Evolutionary conservation across 2,888 invertebrate genomes (phyloP).

Genomic region (Mesorhabditis belari): DNA sequence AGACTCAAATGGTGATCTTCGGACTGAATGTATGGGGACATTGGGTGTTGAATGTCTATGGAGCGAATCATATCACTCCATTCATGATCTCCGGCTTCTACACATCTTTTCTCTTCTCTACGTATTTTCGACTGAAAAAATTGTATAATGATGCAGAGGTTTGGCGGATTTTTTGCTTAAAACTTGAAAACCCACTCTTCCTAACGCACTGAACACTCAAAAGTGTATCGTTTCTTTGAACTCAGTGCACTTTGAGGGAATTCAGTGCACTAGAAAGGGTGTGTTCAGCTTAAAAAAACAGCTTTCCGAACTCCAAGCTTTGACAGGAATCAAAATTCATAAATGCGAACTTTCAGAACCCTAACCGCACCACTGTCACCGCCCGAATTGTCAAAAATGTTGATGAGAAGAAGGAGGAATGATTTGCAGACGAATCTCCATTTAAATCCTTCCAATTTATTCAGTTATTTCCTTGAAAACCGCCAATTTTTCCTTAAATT

Average conservation of each 20-base stretch:
- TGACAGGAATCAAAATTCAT: too few species aligned
- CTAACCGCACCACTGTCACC: background rate
- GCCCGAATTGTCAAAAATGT: background rate
- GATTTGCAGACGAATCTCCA: background rate
- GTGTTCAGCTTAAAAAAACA: too few species aligned
- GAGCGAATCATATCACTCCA: slow-evolving; percentile 38
- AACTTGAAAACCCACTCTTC: too few species aligned
- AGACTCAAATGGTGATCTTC: slow-evolving; percentile 45
- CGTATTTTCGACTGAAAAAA: slow-evolving; percentile 26
- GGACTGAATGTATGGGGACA: slow-evolving; percentile 34
- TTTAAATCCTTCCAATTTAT: background rate
- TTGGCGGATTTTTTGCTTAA: background rate
- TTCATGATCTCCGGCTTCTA: slow-evolving; percentile 50
- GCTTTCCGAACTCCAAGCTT: too few species aligned
- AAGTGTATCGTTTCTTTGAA: too few species aligned
- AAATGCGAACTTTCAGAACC: background rate
- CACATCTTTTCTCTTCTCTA: slow-evolving; percentile 44
- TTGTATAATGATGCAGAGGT: slow-evolving; percentile 8
- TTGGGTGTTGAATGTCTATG: slow-evolving; percentile 32
- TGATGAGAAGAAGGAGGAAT: background rate
- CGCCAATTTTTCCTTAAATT: too few species aligned
- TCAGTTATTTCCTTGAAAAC: too few species aligned
- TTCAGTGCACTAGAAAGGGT: too few species aligned
- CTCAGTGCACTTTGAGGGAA: background rate
- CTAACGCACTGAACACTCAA: too few species aligned